phyloP scores from a whole-genome alignment of 2,888 invertebrate genomes.

The Morpho helenor region DNA sequence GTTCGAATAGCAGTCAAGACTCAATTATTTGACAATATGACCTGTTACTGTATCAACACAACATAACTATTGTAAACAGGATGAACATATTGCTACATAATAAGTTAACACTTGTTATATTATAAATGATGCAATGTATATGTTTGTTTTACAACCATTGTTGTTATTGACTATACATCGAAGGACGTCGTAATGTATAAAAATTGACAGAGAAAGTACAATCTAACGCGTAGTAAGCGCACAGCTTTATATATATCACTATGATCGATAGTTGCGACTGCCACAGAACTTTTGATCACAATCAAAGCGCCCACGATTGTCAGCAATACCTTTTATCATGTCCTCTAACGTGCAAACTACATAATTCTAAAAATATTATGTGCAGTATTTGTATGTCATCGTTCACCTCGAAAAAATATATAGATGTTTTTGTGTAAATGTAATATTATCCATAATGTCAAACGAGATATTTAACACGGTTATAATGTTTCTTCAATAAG shows the following conservation, averaged over 20 bases:
- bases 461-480: neutral
- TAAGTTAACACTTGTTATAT: neutral
- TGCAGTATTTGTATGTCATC: constrained; percentile 69
- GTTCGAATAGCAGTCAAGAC: neutral
- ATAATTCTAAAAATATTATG: constrained; percentile 77
- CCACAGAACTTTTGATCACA: constrained; percentile 21
- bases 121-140: constrained; percentile 24
- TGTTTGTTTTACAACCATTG: constrained; percentile 17
- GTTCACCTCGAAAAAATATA: constrained; percentile 41
- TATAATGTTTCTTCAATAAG: constrained; percentile 21
- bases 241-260: constrained; percentile 14
- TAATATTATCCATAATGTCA: constrained; percentile 4
- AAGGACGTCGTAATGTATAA: constrained; percentile 44
- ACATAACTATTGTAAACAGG: constrained; percentile 5
- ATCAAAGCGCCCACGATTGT: constrained; percentile 35
- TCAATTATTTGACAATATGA: constrained; percentile 7
- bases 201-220: constrained; percentile 49
- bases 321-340: constrained; percentile 58
- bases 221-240: constrained; percentile 31
- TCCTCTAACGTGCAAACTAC: constrained; percentile 68
- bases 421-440: constrained; percentile 20
- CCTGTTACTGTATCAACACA: neutral
- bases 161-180: constrained; percentile 33
- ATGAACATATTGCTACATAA: neutral
- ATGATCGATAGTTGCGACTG: constrained; percentile 1